Conservation (phyloP, 2,113 vertebrate species). For the Aspidoscelis tigris region DNA sequence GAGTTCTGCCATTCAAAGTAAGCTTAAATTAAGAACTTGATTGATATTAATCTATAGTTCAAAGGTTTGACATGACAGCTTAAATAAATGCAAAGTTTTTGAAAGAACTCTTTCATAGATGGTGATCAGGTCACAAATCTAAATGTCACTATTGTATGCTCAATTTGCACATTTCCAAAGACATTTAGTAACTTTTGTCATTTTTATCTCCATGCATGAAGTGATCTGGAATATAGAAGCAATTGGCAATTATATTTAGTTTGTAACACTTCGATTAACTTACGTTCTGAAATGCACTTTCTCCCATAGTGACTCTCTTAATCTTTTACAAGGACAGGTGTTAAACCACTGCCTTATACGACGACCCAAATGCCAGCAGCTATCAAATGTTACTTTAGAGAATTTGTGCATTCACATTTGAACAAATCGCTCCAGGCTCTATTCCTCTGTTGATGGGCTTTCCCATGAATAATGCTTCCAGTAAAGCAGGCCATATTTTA, state of each 20-base stretch:
- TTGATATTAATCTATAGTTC: conserved; percentile 72
- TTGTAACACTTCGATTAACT: conserved; percentile 82
- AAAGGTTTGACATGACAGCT: conserved; percentile 69
- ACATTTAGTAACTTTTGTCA: conserved; percentile 70
- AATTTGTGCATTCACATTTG: conserved; percentile 59
- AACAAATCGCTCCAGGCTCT: conserved; percentile 47
- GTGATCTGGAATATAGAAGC: conserved; percentile 74
- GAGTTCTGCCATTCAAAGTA: conserved; percentile 66
- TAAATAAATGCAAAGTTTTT: conserved; percentile 59
- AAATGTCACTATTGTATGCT: conserved; percentile 73
- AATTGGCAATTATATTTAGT: conserved; percentile 80
- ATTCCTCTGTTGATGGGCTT: not conserved
- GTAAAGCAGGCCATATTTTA: not conserved
- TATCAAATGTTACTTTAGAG: conserved; percentile 52
- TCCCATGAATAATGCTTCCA: not conserved
- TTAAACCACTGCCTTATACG: conserved; percentile 62
- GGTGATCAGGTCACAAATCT: conserved; percentile 76
- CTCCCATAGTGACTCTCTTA: conserved; percentile 75
- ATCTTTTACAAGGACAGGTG: conserved; percentile 73
- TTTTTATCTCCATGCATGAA: conserved; percentile 76
- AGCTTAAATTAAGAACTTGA: conserved; percentile 69
- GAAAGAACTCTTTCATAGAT: conserved; percentile 62
- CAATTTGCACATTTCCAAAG: conserved; percentile 75
- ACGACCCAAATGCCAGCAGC: conserved; percentile 52
- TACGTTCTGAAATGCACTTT: conserved; percentile 79